phyloP scores from a whole-genome alignment of 2,113 vertebrate genomes.

The Ovis canadensis region DNA sequence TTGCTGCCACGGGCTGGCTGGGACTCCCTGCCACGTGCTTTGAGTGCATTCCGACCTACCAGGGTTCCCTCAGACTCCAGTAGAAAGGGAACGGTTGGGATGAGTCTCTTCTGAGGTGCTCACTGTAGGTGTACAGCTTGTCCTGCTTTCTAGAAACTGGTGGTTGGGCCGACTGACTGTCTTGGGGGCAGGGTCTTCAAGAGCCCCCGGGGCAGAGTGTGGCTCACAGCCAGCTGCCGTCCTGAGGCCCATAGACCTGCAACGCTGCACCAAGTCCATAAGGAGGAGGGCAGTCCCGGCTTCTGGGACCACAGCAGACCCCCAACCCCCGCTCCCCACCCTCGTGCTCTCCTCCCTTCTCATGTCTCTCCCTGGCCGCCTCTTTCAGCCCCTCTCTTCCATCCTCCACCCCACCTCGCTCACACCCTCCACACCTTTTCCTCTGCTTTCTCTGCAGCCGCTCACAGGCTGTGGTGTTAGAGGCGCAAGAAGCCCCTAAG shows the following conservation, averaged over 20 bases:
- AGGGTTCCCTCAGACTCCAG: not conserved
- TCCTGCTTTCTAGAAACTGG: not conserved
- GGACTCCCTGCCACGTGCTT: not conserved
- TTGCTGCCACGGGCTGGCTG: not conserved
- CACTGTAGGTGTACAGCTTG: too few species aligned
- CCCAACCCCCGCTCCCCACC: not conserved
- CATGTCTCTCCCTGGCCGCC: not conserved
- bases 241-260: not conserved
- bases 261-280: rapidly evolving
- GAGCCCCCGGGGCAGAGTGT: not conserved
- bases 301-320: not conserved
- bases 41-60: not conserved
- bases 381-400: not conserved
- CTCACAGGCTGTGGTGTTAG: not conserved
- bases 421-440: not conserved
- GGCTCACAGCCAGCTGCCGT: not conserved
- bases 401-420: not conserved
- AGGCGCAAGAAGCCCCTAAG: not conserved
- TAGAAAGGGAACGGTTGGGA: not conserved
- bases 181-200: not conserved
- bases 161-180: not conserved
- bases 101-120: not conserved
- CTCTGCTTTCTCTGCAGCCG: not conserved
- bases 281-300: not conserved
- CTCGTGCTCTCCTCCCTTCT: not conserved